These are phyloP conservation scores for Pelobates fuscus DNA, from an alignment of 2,113 vertebrate species.

Conservation along the genomic window DNA sequence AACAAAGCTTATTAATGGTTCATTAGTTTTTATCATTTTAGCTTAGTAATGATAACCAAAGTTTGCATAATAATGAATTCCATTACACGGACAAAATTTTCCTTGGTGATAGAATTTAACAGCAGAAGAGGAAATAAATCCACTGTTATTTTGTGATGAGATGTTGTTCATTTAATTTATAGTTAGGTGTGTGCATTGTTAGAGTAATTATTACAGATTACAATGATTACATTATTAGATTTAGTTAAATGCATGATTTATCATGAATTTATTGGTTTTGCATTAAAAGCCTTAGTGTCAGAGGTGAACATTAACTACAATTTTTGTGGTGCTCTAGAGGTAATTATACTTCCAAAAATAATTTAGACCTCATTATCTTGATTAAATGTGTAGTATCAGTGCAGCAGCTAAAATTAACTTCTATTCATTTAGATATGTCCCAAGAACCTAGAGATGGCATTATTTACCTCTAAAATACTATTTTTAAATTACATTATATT, in stretches of 20 bases:
- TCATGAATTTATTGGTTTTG: background rate
- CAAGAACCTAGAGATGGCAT: too few species aligned
- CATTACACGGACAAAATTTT: background rate
- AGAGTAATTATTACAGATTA: background rate
- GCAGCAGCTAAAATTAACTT: too few species aligned
- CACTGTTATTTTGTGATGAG: background rate
- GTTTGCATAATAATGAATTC: background rate
- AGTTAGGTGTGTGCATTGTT: background rate
- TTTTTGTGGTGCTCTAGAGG: background rate
- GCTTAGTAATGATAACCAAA: constrained; percentile 9
- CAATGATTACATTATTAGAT: background rate
- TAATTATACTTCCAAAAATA: background rate
- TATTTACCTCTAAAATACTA: too few species aligned
- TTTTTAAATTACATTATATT: too few species aligned
- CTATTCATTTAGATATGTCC: too few species aligned
- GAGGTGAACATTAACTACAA: background rate
- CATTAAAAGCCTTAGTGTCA: background rate
- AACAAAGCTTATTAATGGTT: constrained; percentile 14
- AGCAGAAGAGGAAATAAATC: background rate
- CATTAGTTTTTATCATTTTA: constrained; percentile 6
- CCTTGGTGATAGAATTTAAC: background rate
- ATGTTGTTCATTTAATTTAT: background rate
- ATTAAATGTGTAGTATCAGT: background rate
- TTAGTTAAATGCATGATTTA: background rate
- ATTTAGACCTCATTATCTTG: background rate